Conservation (phyloP, 1,140 invertebrate genomes). For the Leptopilina boulardi region DNA sequence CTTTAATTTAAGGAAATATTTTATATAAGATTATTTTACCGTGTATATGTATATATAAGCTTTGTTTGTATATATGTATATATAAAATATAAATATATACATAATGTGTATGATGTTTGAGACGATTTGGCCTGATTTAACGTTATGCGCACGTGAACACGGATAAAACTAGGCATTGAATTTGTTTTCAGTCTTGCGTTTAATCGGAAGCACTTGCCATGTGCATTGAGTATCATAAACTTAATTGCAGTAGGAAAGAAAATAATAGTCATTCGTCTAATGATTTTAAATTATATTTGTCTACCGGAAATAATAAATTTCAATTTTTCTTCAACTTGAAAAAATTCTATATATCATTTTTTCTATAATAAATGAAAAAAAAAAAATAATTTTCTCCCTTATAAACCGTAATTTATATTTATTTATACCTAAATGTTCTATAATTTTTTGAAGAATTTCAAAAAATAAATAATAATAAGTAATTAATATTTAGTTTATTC, state of each 20-base stretch:
- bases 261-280: constrained; percentile 19
- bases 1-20: no score
- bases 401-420: no score
- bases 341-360: background rate
- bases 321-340: background rate
- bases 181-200: constrained; percentile 30
- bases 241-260: constrained; percentile 13
- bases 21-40: no score
- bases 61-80: background rate
- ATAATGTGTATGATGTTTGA: background rate
- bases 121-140: constrained; percentile 12
- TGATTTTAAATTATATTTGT: constrained; percentile 4
- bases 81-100: no score
- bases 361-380: no score
- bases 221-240: constrained; percentile 25
- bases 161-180: constrained; percentile 24
- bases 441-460: no score
- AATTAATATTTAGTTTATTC: no score
- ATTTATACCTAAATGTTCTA: no score
- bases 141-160: constrained; percentile 7
- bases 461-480: no score
- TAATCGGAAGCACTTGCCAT: constrained; percentile 29
- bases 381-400: no score
- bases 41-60: no score
- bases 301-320: background rate